Evolutionary conservation across 2,113 vertebrate species (phyloP).

Genomic region (Scortum barcoo): DNA sequence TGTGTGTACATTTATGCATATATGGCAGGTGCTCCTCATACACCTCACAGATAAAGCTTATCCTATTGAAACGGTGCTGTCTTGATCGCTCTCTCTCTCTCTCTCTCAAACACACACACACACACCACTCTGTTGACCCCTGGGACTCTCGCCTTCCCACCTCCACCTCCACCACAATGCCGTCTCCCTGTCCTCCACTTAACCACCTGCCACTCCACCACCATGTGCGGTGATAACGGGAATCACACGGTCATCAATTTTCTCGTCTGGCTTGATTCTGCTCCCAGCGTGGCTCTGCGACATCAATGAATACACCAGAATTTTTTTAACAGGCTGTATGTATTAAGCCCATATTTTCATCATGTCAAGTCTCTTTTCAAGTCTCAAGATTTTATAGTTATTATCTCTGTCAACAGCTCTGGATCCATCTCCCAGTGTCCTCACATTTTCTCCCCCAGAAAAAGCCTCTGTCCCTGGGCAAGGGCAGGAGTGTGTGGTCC

Average conservation of each 20-base stretch:
- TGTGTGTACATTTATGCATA: slow-evolving; percentile 52
- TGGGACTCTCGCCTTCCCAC: slow-evolving; percentile 64
- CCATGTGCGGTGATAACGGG: slow-evolving; percentile 58
- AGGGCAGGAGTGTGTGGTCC: slow-evolving; percentile 34
- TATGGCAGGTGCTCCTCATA: slow-evolving; percentile 67
- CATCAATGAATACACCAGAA: neutral
- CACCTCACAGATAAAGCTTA: slow-evolving; percentile 66
- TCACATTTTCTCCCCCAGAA: slow-evolving; percentile 9
- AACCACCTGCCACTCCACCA: slow-evolving; percentile 79
- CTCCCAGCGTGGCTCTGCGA: neutral
- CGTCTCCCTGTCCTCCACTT: slow-evolving; percentile 61
- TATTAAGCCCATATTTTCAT: neutral
- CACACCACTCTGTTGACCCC: slow-evolving; percentile 61
- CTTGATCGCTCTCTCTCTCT: slow-evolving; percentile 24
- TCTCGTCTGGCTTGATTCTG: slow-evolving; percentile 5
- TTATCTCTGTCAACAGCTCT: neutral
- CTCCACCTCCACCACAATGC: slow-evolving; percentile 33
- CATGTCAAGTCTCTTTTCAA: no score
- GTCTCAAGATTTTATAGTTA: neutral
- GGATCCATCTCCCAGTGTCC: neutral
- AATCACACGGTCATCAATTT: slow-evolving; percentile 45
- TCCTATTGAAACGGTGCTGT: slow-evolving; percentile 57
- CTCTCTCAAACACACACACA: slow-evolving; percentile 33
- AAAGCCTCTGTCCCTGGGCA: slow-evolving; percentile 31
- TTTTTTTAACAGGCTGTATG: neutral